A percentile compares a stretch with the other conserved stretches of the same genome.
These are phyloP conservation scores for Oryzias celebensis DNA, from an alignment of 2,113 vertebrate species.

Conservation along the genomic window DNA sequence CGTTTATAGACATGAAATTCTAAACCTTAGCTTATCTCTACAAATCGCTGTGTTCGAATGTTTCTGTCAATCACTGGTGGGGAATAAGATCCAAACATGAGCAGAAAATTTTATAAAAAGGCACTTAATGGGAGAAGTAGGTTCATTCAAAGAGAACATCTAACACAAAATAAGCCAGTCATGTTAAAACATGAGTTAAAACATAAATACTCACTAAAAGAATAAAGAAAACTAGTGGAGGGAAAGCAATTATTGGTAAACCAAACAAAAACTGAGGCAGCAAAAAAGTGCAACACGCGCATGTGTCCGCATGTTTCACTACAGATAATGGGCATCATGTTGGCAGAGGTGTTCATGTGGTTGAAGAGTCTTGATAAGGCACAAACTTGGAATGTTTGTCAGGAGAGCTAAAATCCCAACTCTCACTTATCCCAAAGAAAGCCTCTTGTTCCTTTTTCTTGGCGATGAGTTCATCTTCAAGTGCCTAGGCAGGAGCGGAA, in stretches of 20 bases:
- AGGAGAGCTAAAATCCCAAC: constrained; percentile 74
- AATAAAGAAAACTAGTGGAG: constrained; percentile 15
- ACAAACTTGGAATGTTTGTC: constrained; percentile 86
- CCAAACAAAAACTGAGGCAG: constrained; percentile 29
- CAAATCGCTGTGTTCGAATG: too few species aligned
- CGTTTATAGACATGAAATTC: not conserved
- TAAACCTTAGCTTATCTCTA: too few species aligned
- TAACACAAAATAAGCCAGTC: not conserved
- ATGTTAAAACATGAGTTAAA: constrained; percentile 32
- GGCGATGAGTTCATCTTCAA: constrained; percentile 89
- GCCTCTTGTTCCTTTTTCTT: constrained; percentile 90
- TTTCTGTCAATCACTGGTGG: not conserved
- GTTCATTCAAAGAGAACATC: not conserved
- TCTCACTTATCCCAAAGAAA: constrained; percentile 87
- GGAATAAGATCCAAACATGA: not conserved
- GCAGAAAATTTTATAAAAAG: constrained; percentile 18
- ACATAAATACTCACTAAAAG: constrained; percentile 54
- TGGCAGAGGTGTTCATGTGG: constrained; percentile 48
- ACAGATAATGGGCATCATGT: not conserved
- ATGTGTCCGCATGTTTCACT: not conserved
- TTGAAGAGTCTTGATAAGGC: constrained; percentile 79
- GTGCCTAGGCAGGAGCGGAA: constrained; percentile 72
- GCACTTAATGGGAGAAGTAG: constrained; percentile 17
- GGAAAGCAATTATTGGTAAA: constrained; percentile 10
- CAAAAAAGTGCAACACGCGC: constrained; percentile 1